These are phyloP conservation scores for Drosophila persimilis DNA, from an alignment of 1,140 invertebrate species.

Conservation along the genomic window DNA sequence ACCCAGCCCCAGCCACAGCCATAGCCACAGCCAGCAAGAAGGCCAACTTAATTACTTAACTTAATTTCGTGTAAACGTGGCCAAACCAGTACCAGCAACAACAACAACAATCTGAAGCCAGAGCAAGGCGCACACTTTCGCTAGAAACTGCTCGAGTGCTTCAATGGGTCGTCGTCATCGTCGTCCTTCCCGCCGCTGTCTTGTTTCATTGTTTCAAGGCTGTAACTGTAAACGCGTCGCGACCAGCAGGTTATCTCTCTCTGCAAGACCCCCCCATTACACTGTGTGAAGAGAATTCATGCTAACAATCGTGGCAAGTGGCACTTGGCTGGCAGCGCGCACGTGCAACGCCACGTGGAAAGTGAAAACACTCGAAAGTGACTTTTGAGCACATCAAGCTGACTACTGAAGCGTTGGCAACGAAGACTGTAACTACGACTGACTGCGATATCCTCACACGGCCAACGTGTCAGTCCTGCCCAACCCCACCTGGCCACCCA, in stretches of 20 bases:
- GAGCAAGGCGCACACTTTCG: neutral
- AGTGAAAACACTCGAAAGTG: conserved; percentile 75
- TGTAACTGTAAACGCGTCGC: conserved; percentile 26
- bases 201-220: conserved; percentile 58
- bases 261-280: neutral
- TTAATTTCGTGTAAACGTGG: conserved; percentile 40
- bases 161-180: conserved; percentile 26
- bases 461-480: conserved; percentile 31
- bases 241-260: conserved; percentile 20
- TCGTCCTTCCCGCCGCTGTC: conserved; percentile 8
- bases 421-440: conserved; percentile 31
- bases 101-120: conserved; percentile 4
- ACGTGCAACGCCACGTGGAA: conserved; percentile 67
- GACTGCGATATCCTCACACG: conserved; percentile 41
- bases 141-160: conserved; percentile 28
- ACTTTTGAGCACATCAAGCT: conserved; percentile 66
- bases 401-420: conserved; percentile 53
- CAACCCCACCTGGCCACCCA: conserved; percentile 9
- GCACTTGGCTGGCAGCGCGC: conserved; percentile 65
- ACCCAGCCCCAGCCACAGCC: neutral
- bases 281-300: conserved; percentile 40
- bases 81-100: conserved; percentile 9
- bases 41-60: conserved; percentile 41
- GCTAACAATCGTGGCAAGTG: conserved; percentile 55
- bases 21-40: conserved; percentile 12